Evolutionary conservation across 2,797 vertebrate species (phyloP), one percentile per base, ranked within the genome.

Genomic region (Eospalax fontanierii): DNA sequence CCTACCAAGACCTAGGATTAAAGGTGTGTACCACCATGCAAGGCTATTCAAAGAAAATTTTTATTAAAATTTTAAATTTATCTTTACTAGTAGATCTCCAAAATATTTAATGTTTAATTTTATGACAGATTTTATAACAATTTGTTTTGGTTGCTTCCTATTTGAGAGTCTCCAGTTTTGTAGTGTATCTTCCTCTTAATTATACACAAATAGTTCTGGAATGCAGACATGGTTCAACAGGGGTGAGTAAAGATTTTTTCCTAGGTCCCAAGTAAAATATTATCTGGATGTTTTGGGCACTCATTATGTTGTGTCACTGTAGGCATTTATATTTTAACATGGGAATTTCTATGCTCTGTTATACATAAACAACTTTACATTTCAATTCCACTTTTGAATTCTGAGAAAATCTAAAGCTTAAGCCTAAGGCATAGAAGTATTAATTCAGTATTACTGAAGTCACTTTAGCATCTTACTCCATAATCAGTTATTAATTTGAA

Each of bases 301-400:
- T 1, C 12, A 6, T 10, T 68, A 2, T 28, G 4, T 50, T n/a
- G 10, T 21, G 0, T 12, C 30, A 26, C 0, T 66, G 11, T 75
- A 88, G 43, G 74, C 15, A 33, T 28, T 57, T 73, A 87, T 4
- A 40, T 43, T 12, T 54, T 74, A 74, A 40, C 14, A 57, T 14
- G n/a, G 28, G 4, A 26, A 84, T 1, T 6, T 5, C 83, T 38
- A 75, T 30, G 16, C 38, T 68, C 33, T 90, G 22, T 61, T 30
- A n/a, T 83, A 38, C 18, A 79, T 4, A 70, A 43, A 83, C n/a
- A 28, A 28, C 70, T 90, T 80, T 73, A 38, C 35, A 35, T 54
- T 87, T 74, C 38, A 33, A 11, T 40, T 75, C 1, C 81, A 10
- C 1, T 57, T 87, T 76, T 85, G 21, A 65, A 79, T 59, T 57